A percentile compares a stretch with the other conserved stretches of the same genome.
These are phyloP conservation scores for Euglossa dilemma DNA, from an alignment of 1,140 invertebrate genomes.

Conservation along the genomic window DNA sequence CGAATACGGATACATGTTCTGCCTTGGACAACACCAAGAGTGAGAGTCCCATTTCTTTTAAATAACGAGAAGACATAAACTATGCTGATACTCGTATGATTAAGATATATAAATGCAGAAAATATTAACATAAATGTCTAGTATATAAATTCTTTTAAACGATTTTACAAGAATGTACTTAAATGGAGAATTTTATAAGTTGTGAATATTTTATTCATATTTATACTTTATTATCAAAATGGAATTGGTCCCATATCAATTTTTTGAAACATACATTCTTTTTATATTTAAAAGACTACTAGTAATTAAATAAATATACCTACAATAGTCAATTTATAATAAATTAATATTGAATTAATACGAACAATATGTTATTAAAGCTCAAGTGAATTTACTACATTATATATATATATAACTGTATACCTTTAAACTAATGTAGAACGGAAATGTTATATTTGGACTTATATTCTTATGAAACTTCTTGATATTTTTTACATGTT, in stretches of 20 bases:
- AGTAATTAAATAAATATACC: neutral
- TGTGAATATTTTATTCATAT: neutral
- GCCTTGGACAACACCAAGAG: neutral
- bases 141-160: neutral
- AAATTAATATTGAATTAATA: neutral
- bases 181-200: neutral
- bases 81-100: neutral
- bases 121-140: neutral
- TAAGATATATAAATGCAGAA: neutral
- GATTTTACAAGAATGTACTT: neutral
- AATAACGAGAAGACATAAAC: too few species aligned
- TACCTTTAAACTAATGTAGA: neutral
- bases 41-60: neutral
- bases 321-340: neutral
- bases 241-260: constrained; percentile 9
- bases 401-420: neutral
- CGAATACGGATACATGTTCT: neutral
- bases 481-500: neutral
- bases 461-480: neutral
- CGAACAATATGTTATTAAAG: neutral
- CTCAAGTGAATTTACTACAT: neutral
- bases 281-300: neutral
- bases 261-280: neutral
- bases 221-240: neutral
- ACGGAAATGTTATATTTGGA: neutral